phyloP scores from a whole-genome alignment of 2,888 invertebrate genomes.

The Hemaris fuciformis region DNA sequence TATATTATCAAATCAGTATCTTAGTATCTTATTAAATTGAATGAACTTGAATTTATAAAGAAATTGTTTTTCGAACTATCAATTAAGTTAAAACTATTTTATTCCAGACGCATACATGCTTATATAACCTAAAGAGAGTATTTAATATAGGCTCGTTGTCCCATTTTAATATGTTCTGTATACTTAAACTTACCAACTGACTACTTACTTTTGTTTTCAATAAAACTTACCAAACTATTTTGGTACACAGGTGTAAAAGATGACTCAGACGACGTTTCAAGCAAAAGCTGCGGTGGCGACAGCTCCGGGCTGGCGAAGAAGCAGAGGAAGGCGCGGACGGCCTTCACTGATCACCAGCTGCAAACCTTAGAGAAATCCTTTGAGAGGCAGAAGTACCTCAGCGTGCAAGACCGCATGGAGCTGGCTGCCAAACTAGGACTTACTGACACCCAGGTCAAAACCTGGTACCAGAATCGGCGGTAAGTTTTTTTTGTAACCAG shows the following conservation, averaged over 20 bases:
- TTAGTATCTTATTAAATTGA: no score
- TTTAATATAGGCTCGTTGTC: no score
- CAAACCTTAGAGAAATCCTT: constrained; percentile 98
- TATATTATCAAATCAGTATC: no score
- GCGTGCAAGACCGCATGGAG: constrained; percentile 99
- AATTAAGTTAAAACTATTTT: no score
- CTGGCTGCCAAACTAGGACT: constrained; percentile 96
- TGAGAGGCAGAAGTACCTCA: constrained; percentile 97
- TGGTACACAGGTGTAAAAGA: constrained; percentile 89
- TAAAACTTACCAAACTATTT: neutral
- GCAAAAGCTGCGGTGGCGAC: constrained; percentile 75
- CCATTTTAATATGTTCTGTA: no score
- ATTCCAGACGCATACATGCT: no score
- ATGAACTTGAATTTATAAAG: no score
- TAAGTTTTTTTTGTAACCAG: constrained; percentile 66
- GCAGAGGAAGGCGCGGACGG: constrained; percentile 97
- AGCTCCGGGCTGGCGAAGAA: constrained; percentile 88
- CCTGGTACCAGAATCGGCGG: constrained; percentile 99
- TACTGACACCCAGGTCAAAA: constrained; percentile 99
- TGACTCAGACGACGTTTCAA: constrained; percentile 88
- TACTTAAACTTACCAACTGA: no score
- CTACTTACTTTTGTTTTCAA: no score
- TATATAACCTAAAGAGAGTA: no score
- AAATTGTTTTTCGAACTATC: no score
- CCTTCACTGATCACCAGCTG: constrained; percentile 99